These are phyloP conservation scores for Synanthedon tipuliformis DNA, from an alignment of 2,888 invertebrate species.

Conservation along the genomic window DNA sequence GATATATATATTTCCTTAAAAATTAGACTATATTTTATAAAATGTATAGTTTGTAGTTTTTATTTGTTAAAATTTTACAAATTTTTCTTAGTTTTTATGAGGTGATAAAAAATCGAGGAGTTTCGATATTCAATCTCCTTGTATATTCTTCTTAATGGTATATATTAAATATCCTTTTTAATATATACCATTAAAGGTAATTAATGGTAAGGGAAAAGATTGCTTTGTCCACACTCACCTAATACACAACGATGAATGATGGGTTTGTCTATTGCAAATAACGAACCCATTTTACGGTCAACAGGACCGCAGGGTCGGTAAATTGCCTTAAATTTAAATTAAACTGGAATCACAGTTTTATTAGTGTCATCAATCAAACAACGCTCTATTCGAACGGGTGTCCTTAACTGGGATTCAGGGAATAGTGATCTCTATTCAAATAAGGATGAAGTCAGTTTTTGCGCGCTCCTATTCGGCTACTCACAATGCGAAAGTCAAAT, in stretches of 20 bases:
- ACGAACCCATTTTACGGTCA: constrained; percentile 62
- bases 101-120: no score
- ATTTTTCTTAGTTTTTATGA: no score
- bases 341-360: constrained; percentile 68
- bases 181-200: no score
- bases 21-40: no score
- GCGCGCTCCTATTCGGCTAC: constrained; percentile 22
- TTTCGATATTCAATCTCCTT: no score
- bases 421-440: constrained; percentile 36
- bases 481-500: constrained; percentile 58
- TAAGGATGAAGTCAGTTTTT: constrained; percentile 24
- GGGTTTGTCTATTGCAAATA: constrained; percentile 34
- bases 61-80: no score
- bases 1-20: no score
- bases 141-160: no score
- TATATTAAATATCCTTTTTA: no score
- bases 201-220: neutral
- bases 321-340: constrained; percentile 70
- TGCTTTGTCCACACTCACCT: neutral
- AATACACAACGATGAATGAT: constrained; percentile 33
- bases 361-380: constrained; percentile 68
- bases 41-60: no score
- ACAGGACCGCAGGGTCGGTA: constrained; percentile 47
- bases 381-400: constrained; percentile 42
- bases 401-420: constrained; percentile 17